phyloP scores from a whole-genome alignment of 2,113 vertebrate genomes.

The Motacilla tschutschensis region DNA sequence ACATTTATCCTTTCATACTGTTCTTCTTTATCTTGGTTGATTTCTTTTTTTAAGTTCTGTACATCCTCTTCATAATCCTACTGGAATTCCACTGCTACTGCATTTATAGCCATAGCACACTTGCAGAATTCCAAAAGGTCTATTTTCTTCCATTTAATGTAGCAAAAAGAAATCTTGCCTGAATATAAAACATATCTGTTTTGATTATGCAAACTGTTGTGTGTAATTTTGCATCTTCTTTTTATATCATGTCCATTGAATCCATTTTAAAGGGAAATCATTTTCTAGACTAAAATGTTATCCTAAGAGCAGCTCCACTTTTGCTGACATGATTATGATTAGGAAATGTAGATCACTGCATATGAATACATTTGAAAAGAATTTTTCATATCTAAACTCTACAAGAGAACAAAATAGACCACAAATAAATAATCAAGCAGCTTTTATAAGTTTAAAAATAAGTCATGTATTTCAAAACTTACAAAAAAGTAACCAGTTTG shows the following conservation, averaged over 20 bases:
- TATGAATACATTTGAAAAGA: conserved; percentile 80
- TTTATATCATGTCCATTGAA: conserved; percentile 85
- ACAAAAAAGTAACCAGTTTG: conserved; percentile 66
- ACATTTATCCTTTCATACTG: conserved; percentile 12
- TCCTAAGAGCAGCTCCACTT: conserved; percentile 78
- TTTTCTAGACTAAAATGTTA: conserved; percentile 82
- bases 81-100: conserved; percentile 64
- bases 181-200: conserved; percentile 82
- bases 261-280: conserved; percentile 82
- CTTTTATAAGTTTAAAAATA: conserved; percentile 80
- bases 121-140: conserved; percentile 76
- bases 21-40: background rate
- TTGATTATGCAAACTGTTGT: conserved; percentile 84
- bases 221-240: conserved; percentile 80
- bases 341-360: conserved; percentile 79
- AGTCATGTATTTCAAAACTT: conserved; percentile 64
- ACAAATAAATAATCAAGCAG: conserved; percentile 83
- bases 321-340: conserved; percentile 83
- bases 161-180: conserved; percentile 75
- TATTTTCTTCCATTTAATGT: conserved; percentile 77
- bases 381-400: conserved; percentile 74
- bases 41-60: conserved; percentile 46
- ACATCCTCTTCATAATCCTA: conserved; percentile 58
- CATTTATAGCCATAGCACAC: conserved; percentile 65
- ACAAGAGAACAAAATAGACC: conserved; percentile 77